phyloP scores from a whole-genome alignment of 1,140 invertebrate genomes.

The Thalassaphorura encarpata region DNA sequence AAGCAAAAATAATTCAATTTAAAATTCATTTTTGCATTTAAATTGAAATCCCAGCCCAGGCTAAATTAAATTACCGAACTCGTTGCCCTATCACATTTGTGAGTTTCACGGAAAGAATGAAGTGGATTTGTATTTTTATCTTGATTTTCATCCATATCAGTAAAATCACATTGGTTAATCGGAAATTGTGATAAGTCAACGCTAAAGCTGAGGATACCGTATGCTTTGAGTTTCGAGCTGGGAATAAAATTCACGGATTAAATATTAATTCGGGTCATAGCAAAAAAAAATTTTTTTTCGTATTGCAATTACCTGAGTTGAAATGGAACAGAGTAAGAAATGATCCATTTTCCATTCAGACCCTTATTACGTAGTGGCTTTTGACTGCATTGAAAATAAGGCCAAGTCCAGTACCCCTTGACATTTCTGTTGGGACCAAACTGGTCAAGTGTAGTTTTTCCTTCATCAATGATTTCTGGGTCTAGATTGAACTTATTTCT shows the following conservation, averaged over 20 bases:
- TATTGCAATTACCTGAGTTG: background rate
- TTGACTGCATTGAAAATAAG: slow-evolving; percentile 17
- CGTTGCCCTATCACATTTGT: slow-evolving; percentile 24
- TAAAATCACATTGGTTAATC: slow-evolving; percentile 29
- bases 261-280: background rate
- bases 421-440: too few relatives aligned
- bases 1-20: background rate
- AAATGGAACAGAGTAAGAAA: background rate
- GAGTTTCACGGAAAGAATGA: slow-evolving; percentile 25
- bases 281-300: background rate
- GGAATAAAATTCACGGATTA: background rate
- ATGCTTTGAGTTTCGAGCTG: background rate
- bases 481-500: background rate
- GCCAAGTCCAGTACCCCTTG: slow-evolving; percentile 22
- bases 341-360: background rate
- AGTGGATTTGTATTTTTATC: slow-evolving; percentile 19
- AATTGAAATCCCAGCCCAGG: background rate
- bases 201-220: slow-evolving; percentile 18
- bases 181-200: slow-evolving; percentile 20
- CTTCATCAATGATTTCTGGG: background rate
- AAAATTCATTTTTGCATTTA: background rate
- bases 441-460: slow-evolving; percentile 1
- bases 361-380: background rate
- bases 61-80: background rate
- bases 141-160: slow-evolving; percentile 1